Conservation (phyloP, 2,888 invertebrate genomes). For the Hyalella azteca region DNA sequence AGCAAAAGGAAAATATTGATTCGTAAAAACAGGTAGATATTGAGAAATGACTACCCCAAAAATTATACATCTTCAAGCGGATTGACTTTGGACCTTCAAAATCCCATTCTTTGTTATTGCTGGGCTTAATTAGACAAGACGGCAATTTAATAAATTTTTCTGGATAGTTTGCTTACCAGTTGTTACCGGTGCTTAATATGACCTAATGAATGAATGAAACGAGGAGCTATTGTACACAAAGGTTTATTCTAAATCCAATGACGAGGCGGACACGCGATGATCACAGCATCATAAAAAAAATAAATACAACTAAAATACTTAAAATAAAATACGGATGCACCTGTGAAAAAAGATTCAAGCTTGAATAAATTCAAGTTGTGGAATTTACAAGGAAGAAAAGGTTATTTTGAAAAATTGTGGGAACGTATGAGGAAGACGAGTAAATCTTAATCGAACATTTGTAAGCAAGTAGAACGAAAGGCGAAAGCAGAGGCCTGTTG, state of each 20-base stretch:
- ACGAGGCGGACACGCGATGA: constrained; percentile 39
- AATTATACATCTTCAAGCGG: no score
- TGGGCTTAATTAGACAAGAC: no score
- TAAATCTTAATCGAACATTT: neutral
- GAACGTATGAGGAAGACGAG: constrained; percentile 26
- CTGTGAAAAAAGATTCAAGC: neutral
- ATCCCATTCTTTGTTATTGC: no score
- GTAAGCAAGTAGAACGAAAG: neutral
- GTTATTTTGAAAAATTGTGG: neutral
- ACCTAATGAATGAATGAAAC: neutral
- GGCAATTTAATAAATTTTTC: no score
- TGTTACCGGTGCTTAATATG: no score
- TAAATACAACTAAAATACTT: constrained; percentile 28
- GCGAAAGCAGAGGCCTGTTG: neutral
- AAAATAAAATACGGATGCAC: neutral
- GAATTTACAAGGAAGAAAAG: neutral
- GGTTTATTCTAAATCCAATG: constrained; percentile 32
- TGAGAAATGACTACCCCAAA: no score
- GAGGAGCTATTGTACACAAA: constrained; percentile 24
- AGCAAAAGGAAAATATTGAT: no score
- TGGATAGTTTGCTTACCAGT: no score
- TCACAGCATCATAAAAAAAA: constrained; percentile 34
- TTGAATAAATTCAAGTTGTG: neutral
- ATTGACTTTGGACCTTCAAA: no score
- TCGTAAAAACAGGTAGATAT: no score